Conservation (phyloP, 2,113 vertebrate species). For the Amia ocellicauda region DNA sequence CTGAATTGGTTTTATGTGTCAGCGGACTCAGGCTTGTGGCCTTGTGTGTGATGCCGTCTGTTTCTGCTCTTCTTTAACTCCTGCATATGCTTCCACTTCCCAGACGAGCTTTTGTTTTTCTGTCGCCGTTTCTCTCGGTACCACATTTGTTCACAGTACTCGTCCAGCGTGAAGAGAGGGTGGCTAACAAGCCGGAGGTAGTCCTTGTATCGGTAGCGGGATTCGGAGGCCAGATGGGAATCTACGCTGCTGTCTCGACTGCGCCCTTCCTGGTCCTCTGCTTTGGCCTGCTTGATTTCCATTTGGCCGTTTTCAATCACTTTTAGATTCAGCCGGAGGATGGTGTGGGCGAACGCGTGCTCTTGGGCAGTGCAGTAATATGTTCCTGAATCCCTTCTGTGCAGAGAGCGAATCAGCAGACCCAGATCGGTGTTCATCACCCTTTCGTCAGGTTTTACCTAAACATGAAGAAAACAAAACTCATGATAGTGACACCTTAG, state of each 20-base stretch:
- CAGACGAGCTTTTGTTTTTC: conserved; percentile 61
- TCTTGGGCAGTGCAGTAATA: conserved; percentile 90
- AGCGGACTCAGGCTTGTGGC: not conserved
- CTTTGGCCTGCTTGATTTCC: conserved; percentile 65
- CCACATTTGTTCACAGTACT: conserved; percentile 96
- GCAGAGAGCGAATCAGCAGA: conserved; percentile 86
- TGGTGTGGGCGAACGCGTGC: conserved; percentile 82
- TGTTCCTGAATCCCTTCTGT: conserved; percentile 73
- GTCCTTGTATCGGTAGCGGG: conserved; percentile 87
- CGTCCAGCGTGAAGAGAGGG: conserved; percentile 81
- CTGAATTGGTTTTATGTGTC: not conserved
- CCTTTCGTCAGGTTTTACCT: conserved; percentile 86
- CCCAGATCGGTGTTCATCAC: conserved; percentile 83
- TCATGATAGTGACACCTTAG: too few species aligned
- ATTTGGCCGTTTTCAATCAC: conserved; percentile 81
- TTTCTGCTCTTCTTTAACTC: conserved; percentile 93
- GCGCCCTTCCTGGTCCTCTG: conserved; percentile 60
- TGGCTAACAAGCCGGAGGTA: conserved; percentile 85
- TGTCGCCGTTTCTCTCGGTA: conserved; percentile 75
- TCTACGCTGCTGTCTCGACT: conserved; percentile 54
- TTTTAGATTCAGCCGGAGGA: conserved; percentile 78
- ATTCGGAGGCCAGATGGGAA: conserved; percentile 57
- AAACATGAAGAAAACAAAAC: not conserved
- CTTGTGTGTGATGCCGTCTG: conserved; percentile 73
- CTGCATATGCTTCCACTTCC: conserved; percentile 95